Conservation (phyloP, 2,888 invertebrate genomes). For the Tetanocera ferruginea region DNA sequence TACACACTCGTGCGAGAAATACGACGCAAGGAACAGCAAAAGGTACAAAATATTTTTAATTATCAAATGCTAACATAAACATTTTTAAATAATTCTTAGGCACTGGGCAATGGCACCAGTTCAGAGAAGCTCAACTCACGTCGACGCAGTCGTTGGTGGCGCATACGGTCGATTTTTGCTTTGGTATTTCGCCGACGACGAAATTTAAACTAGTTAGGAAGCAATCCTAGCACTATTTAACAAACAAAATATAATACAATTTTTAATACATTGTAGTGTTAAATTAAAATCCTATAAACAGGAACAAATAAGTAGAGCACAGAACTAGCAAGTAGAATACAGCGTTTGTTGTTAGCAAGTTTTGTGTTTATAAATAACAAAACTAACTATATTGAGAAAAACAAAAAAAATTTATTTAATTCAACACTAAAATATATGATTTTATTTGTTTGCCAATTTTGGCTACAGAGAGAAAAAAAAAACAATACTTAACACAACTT, state of each 20-base stretch:
- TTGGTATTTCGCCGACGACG: slow-evolving; percentile 76
- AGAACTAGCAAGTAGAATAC: neutral
- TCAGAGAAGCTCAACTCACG: slow-evolving; percentile 71
- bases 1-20: slow-evolving; percentile 91
- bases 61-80: neutral
- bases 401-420: neutral
- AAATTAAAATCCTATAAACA: slow-evolving; percentile 7
- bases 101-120: slow-evolving; percentile 72
- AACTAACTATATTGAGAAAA: neutral
- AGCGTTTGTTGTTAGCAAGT: neutral
- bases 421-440: too few species aligned
- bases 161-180: slow-evolving; percentile 86
- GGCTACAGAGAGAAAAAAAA: neutral
- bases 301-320: neutral
- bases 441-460: too few species aligned
- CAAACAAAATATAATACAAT: slow-evolving; percentile 1
- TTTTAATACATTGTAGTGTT: slow-evolving; percentile 27
- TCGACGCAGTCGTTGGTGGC: slow-evolving; percentile 85
- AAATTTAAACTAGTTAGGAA: slow-evolving; percentile 62
- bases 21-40: slow-evolving; percentile 80
- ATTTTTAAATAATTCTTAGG: slow-evolving; percentile 61
- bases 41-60: slow-evolving; percentile 58
- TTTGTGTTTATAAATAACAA: neutral
- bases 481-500: neutral
- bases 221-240: neutral